Percentiles rank a stretch among this genome's conserved stretches.
Conservation (phyloP, 2,888 invertebrate genomes). For the Xestobium rufovillosum region DNA sequence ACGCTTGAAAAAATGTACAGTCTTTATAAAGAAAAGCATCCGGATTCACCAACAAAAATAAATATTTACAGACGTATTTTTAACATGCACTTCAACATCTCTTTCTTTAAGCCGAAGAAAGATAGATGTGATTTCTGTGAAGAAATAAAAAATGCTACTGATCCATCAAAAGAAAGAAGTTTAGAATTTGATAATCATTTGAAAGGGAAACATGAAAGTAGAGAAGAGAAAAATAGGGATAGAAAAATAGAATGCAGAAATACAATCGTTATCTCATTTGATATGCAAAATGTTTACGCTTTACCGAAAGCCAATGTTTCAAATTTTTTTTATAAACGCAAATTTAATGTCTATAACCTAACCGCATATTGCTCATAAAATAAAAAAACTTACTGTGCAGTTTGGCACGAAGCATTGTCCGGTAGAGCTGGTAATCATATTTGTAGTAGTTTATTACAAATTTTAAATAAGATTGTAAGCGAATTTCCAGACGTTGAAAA, state of each 20-base stretch:
- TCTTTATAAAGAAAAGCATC: slow-evolving; percentile 2
- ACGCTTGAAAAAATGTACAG: slow-evolving; percentile 10
- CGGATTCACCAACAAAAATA: slow-evolving; percentile 7
- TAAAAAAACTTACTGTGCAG: slow-evolving; percentile 10
- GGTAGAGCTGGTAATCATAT: slow-evolving; percentile 16
- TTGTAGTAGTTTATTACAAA: slow-evolving; percentile 13
- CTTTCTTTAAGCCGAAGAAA: slow-evolving; percentile 13
- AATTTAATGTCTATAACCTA: slow-evolving; percentile 10
- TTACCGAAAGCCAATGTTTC: slow-evolving; percentile 9
- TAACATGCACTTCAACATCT: slow-evolving; percentile 10
- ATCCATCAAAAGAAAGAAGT: background rate
- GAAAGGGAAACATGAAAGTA: slow-evolving; percentile 1
- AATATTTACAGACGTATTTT: slow-evolving; percentile 10
- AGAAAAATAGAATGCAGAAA: background rate
- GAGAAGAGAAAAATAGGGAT: slow-evolving; percentile 7
- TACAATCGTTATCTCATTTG: slow-evolving; percentile 12
- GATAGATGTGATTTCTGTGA: slow-evolving; percentile 12
- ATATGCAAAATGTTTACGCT: slow-evolving; percentile 12
- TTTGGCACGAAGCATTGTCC: slow-evolving; percentile 13
- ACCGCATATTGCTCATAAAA: slow-evolving; percentile 5
- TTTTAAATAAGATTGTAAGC: slow-evolving; percentile 10
- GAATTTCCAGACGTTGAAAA: slow-evolving; percentile 9
- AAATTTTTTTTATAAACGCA: slow-evolving; percentile 12
- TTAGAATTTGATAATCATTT: slow-evolving; percentile 5
- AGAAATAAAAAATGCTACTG: slow-evolving; percentile 5